A percentile compares a stretch with the other conserved stretches of the same genome.
Conservation (phyloP, 2,888 invertebrate genomes). For the Microctonus aethiopoides region DNA sequence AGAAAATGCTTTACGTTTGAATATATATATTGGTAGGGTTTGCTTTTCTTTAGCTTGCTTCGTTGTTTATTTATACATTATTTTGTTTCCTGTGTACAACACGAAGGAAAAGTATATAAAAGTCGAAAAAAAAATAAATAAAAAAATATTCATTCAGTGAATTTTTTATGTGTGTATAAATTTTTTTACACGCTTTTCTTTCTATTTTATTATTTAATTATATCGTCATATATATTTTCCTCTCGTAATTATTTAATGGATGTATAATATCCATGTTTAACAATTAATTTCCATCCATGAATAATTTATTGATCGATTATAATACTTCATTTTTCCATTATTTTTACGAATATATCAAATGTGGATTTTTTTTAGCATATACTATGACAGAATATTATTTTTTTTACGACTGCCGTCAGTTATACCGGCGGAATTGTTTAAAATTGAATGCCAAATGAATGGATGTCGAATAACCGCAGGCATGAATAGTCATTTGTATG, state of each 20-base stretch:
- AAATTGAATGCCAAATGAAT: no score
- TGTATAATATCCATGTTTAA: constrained; percentile 3
- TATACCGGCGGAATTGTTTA: background rate
- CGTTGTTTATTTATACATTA: background rate
- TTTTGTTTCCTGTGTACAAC: background rate
- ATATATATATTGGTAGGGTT: background rate
- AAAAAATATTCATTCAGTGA: background rate
- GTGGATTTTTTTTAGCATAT: background rate
- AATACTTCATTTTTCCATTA: background rate
- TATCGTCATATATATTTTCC: background rate
- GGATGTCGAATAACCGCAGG: no score
- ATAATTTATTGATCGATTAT: no score
- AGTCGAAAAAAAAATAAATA: no score
- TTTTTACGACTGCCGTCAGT: background rate
- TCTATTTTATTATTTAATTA: background rate
- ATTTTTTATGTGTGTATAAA: background rate
- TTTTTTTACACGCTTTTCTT: background rate
- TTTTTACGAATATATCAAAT: background rate
- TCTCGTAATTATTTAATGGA: background rate
- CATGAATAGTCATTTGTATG: no score
- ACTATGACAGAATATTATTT: background rate
- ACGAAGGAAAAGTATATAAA: no score
- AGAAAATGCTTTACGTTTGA: background rate
- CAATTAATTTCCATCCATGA: background rate
- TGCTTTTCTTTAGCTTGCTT: background rate